These are phyloP conservation scores for Drosophila ezoana DNA, from an alignment of 2,888 invertebrate species.

Conservation along the genomic window DNA sequence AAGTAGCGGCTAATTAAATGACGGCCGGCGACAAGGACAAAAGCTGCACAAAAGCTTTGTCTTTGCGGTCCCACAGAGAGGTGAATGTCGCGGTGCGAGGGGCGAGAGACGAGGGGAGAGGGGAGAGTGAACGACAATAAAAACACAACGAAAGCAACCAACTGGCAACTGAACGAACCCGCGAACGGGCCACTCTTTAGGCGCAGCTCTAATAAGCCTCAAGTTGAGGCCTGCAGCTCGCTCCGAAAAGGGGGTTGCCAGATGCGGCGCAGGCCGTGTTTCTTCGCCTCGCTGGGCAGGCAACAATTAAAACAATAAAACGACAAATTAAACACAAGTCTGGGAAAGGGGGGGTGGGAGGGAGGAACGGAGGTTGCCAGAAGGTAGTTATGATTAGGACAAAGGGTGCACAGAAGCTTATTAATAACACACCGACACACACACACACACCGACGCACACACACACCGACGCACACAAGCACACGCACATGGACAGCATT, in stretches of 20 bases:
- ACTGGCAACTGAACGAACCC: slow-evolving; percentile 66
- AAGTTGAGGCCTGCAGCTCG: slow-evolving; percentile 14
- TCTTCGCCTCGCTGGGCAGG: slow-evolving; percentile 63
- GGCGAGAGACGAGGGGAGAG: not conserved
- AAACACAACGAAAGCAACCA: slow-evolving; percentile 55
- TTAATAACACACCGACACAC: slow-evolving; percentile 63
- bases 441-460: slow-evolving; percentile 13
- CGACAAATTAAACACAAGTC: slow-evolving; percentile 69
- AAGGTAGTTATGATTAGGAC: slow-evolving; percentile 7
- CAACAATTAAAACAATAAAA: slow-evolving; percentile 74
- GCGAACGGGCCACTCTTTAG: slow-evolving; percentile 34
- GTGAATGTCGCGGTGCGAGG: no score
- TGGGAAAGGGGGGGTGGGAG: not conserved
- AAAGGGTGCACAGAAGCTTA: slow-evolving; percentile 59
- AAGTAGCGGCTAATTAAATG: slow-evolving; percentile 25
- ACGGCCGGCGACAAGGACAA: not conserved
- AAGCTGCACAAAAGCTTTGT: slow-evolving; percentile 2
- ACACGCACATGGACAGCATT: not conserved
- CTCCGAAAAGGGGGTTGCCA: slow-evolving; percentile 53
- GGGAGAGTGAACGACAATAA: not conserved
- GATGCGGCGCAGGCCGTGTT: slow-evolving; percentile 23
- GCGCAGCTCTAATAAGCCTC: slow-evolving; percentile 66
- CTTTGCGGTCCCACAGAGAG: not conserved
- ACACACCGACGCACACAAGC: not conserved
- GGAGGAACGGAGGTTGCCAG: not conserved